Base-by-base conservation (phyloP, 2,888 invertebrate species). In the Proisotoma minuta region DNA sequence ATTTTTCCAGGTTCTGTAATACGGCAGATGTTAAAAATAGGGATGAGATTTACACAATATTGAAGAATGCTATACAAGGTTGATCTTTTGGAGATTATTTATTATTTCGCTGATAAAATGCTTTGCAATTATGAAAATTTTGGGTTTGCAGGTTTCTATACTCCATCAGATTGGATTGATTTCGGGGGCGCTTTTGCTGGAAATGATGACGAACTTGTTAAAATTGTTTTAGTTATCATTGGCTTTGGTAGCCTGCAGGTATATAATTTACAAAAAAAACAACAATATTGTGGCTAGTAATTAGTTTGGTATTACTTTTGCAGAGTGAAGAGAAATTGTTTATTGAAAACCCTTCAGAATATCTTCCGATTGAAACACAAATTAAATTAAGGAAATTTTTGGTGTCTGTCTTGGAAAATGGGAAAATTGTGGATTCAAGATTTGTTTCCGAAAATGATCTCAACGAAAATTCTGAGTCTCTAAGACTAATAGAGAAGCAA, bases 331-430 rank as follows among this genome's bases (percentile, higher is more conserved):
- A 40, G 12, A 48, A 52, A 3, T 3, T 61, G 8, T 60, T 66
- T 26, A 12, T 60, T 20, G 40, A 63, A 56, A 63, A 60, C 39
- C 63, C 66, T 22, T 57, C 63, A 1, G 40, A 53, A 4, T 53
- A 51, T 27, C 26, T 66, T 2, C 15, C 22, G 22, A 3, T 51
- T 5, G 18, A 43, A 12, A 56, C 49, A 0, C 66, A 66, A 54
- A 10, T 63, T 3, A 57, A 60, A 23, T 24, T 66, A 3, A 66
- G 54, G n/a, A 40, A 61, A 15, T 66, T 54, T 47, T 23, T 66
- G 3, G 63, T 60, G 22, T 27, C 51, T 1, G 60, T 65, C 18
- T 10, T 65, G 10, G 26, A 49, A 18, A 68, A 68, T 34, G 56
- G 52, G 1, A 68, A 60, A 40, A 15, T 59, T 1, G 62, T 68